A percentile compares a stretch with the other conserved stretches of the same genome.
Evolutionary conservation across 2,797 vertebrate species (phyloP).

Genomic region (Eulemur rubriventer): DNA sequence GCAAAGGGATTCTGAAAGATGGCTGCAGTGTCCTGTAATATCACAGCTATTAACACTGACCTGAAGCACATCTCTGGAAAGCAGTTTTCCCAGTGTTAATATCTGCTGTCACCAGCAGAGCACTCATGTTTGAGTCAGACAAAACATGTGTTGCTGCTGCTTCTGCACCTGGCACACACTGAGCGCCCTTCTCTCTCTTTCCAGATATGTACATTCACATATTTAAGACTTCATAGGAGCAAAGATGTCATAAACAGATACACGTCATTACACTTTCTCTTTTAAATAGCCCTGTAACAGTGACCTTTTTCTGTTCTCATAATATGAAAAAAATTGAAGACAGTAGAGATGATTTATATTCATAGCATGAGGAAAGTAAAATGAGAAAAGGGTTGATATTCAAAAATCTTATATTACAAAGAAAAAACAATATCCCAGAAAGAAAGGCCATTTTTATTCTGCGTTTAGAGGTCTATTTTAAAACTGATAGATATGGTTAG

Average conservation of each 20-base stretch:
- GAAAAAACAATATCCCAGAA: neutral
- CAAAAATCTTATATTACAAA: neutral
- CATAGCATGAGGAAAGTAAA: neutral
- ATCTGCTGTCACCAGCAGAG: conserved; percentile 50
- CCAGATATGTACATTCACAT: neutral
- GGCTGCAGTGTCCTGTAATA: neutral
- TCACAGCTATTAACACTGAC: neutral
- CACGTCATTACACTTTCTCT: neutral
- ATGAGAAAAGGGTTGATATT: neutral
- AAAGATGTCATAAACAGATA: neutral
- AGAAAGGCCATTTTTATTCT: neutral
- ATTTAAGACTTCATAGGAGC: neutral
- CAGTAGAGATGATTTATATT: neutral
- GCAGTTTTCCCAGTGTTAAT: neutral
- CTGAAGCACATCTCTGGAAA: neutral
- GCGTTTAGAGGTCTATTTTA: neutral
- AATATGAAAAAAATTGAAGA: neutral
- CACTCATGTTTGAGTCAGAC: neutral
- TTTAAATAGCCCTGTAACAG: neutral
- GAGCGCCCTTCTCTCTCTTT: neutral
- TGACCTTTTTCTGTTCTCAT: neutral
- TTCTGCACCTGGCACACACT: neutral
- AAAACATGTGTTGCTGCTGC: neutral
- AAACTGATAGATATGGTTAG: neutral
- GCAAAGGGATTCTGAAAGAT: neutral